phyloP scores from a whole-genome alignment of 2,797 vertebrate species.

The Micrastur ruficollis region DNA sequence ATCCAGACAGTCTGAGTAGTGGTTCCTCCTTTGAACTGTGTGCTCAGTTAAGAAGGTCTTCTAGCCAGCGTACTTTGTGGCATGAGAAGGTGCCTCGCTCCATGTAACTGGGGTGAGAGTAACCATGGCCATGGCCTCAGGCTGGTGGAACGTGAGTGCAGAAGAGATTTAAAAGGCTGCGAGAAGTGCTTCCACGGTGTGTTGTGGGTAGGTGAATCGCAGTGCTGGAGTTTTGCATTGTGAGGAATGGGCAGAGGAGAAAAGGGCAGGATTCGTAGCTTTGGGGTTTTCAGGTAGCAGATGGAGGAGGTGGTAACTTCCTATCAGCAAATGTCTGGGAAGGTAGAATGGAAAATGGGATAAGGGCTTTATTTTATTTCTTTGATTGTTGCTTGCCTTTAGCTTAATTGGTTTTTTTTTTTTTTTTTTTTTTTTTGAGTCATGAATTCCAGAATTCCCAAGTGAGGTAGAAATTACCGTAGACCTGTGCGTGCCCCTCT shows the following conservation, averaged over 20 bases:
- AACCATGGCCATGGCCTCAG: neutral
- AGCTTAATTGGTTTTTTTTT: neutral
- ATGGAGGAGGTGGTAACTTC: neutral
- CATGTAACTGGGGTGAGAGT: neutral
- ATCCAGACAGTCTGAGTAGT: neutral
- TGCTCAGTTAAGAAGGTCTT: neutral
- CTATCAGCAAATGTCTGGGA: neutral
- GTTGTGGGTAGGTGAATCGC: neutral
- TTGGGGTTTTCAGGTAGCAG: neutral
- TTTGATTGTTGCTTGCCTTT: neutral
- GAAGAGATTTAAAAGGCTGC: neutral
- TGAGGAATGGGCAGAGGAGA: neutral
- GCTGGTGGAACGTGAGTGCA: fast-evolving
- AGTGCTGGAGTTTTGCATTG: neutral
- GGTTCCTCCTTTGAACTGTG: neutral
- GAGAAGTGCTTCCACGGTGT: neutral
- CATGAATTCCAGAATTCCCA: neutral
- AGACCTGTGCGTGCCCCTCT: fast-evolving
- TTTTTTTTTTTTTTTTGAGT: no score
- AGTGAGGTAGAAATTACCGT: neutral
- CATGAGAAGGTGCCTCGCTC: neutral
- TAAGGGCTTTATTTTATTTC: neutral
- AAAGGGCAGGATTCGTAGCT: neutral
- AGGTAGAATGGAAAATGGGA: neutral
- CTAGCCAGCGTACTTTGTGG: neutral